Evolutionary conservation across 2,113 vertebrate genomes (phyloP).

Genomic region (Thinocorus orbignyianus): DNA sequence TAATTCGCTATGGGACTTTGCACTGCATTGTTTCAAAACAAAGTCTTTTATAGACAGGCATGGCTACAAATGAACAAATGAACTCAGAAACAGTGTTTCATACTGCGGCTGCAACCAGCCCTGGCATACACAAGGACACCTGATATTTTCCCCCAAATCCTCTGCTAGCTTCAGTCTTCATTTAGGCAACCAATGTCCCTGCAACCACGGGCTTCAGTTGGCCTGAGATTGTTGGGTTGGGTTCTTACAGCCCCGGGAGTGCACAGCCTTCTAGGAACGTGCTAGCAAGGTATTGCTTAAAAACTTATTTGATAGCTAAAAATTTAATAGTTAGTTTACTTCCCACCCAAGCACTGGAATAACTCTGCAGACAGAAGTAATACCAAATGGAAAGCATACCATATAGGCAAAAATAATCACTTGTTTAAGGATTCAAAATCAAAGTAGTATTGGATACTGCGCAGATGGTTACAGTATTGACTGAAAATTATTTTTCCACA

Average conservation of each 20-base stretch:
- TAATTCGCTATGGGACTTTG: not conserved
- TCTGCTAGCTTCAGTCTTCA: not conserved
- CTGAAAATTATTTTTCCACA: not conserved
- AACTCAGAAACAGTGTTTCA: not conserved
- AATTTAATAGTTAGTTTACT: fast-evolving
- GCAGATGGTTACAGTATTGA: not conserved
- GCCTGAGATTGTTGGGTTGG: too few relatives aligned
- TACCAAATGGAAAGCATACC: not conserved
- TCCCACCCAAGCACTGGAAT: not conserved
- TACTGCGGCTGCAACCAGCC: not conserved
- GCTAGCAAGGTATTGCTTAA: not conserved
- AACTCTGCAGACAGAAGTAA: too few relatives aligned
- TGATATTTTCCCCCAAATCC: not conserved
- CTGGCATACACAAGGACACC: not conserved
- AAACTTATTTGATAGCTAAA: not conserved
- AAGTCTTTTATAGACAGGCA: not conserved
- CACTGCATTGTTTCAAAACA: not conserved
- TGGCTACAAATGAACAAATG: not conserved
- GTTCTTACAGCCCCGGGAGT: not conserved
- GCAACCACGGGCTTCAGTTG: fast-evolving
- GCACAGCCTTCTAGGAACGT: not conserved
- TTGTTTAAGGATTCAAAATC: not conserved
- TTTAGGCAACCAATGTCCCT: not conserved
- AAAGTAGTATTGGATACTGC: not conserved
- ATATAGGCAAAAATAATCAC: not conserved